Conservation (phyloP, 2,888 invertebrate species). For the Phaonia tiefii region DNA sequence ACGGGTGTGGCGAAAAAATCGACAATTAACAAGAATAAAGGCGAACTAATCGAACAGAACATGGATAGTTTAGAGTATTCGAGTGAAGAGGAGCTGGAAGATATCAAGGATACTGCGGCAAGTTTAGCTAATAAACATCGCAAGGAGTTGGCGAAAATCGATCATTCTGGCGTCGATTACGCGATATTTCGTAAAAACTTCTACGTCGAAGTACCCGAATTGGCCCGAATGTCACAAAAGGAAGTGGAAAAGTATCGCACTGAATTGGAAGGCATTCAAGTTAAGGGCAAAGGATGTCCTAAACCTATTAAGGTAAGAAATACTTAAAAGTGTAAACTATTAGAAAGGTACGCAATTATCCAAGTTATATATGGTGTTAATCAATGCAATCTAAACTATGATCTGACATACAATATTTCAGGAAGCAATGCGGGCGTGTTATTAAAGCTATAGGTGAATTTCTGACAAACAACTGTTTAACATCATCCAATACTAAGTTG, state of each 20-base stretch:
- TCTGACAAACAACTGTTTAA: too few species aligned
- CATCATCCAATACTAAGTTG: too few species aligned
- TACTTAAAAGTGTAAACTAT: too few species aligned
- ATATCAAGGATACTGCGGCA: constrained; percentile 94
- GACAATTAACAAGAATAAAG: constrained; percentile 89
- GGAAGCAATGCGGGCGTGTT: too few species aligned
- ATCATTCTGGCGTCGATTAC: constrained; percentile 93
- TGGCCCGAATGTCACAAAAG: constrained; percentile 93
- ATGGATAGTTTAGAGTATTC: constrained; percentile 99
- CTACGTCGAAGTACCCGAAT: constrained; percentile 98
- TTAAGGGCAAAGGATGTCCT: constrained; percentile 98
- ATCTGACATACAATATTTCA: too few species aligned
- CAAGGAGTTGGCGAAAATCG: constrained; percentile 96
- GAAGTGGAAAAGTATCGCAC: constrained; percentile 92
- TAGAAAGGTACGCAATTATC: too few species aligned
- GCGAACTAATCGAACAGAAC: constrained; percentile 99
- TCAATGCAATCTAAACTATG: too few species aligned
- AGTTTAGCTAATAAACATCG: constrained; percentile 94
- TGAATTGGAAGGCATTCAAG: constrained; percentile 96
- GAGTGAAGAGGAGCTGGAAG: constrained; percentile 97
- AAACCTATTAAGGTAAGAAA: constrained; percentile 91
- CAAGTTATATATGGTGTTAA: too few species aligned
- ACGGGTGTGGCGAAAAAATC: constrained; percentile 91
- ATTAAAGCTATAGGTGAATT: too few species aligned
- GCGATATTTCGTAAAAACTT: constrained; percentile 95